These are phyloP conservation scores for Chloroclystis v-ata DNA, from an alignment of 2,888 invertebrate species.

Conservation along the genomic window DNA sequence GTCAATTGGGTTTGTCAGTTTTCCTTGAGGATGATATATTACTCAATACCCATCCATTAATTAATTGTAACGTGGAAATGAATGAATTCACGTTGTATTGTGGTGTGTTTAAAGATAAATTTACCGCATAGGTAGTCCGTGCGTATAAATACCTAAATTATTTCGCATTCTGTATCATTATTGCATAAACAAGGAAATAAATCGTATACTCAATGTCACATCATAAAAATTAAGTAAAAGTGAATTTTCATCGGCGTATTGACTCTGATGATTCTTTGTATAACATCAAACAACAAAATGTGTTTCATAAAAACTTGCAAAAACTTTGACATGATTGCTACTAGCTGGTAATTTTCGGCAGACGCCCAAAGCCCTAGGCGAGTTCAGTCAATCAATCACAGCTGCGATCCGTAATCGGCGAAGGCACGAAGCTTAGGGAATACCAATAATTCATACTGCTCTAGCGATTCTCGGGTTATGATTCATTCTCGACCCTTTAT, in stretches of 20 bases:
- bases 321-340: neutral
- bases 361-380: neutral
- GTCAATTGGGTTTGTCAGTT: conserved; percentile 11
- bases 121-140: too few species aligned
- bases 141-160: too few species aligned
- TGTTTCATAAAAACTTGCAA: neutral
- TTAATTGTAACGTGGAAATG: too few species aligned
- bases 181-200: too few species aligned
- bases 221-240: too few species aligned
- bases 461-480: conserved; percentile 10
- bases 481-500: conserved; percentile 15
- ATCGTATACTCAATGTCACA: too few species aligned
- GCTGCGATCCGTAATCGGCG: conserved; percentile 15
- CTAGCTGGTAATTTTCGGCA: neutral
- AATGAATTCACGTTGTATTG: too few species aligned
- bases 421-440: conserved; percentile 17
- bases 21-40: conserved; percentile 6
- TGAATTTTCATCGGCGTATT: too few species aligned
- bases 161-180: too few species aligned
- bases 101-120: too few species aligned
- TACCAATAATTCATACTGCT: conserved; percentile 17
- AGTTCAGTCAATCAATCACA: conserved; percentile 15
- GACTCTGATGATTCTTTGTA: too few species aligned
- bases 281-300: neutral
- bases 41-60: neutral